Base-by-base conservation (phyloP, 2,888 invertebrate species). In the Aleiodes leptofemur region DNA sequence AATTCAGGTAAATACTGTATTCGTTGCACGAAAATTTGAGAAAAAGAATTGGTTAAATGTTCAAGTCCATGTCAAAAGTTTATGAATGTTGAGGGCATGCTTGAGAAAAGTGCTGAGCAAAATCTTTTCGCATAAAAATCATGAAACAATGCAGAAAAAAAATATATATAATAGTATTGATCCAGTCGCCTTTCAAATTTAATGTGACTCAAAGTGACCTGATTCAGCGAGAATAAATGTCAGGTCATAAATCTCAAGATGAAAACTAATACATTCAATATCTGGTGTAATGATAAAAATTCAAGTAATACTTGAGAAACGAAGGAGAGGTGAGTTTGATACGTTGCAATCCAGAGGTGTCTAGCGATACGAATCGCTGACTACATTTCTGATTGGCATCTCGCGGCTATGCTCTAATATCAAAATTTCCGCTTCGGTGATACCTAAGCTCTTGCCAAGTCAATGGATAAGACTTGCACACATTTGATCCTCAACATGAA, bases 251-350 rank as follows among this genome's bases (percentile, higher is more conserved):
- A 74, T 74, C 64, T 34, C 70, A 55, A 78, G 78, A 79, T 76
- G 73, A 78, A 74, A 78, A 82, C 79, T 81, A 80, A 81, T 83
- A 83, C 73, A 74, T 78, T 64, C 72, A 61, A 76, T 72, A 77
- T 78, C 77, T 74, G 66, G 64, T n/a, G 68, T 31, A 59, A 13
- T 13, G n/a, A 48, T 50, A 61, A 51, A 11, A 9, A 53, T 64
- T 51, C 53, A 64, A 69, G 53, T 59, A 14, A 38, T 53, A 16
- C 69, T 70, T 70, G 73, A 68, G 16, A 57, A 16, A 51, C 34
- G 34, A 72, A 13, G 11, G 13, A 66, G 13, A 14, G 16, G 38
- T 2, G 34, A 53, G 51, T 64, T 16, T 34, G 13, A 66, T n/a
- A 50, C 51, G 34, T 16, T 59, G 59, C 13, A 13, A 64, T 59